Evolutionary conservation across 2,113 vertebrate species (phyloP).

Genomic region (Theropithecus gelada): DNA sequence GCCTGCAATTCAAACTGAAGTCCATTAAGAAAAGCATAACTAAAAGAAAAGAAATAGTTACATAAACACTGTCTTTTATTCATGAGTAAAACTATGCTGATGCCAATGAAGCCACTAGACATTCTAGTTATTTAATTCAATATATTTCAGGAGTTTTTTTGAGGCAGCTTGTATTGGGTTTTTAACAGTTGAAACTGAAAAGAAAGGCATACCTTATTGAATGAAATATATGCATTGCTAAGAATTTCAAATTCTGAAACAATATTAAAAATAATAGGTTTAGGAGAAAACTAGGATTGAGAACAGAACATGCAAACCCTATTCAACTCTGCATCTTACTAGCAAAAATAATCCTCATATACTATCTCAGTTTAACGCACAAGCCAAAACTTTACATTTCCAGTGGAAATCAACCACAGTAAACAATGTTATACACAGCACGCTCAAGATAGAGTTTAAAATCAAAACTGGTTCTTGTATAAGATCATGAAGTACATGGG

Average conservation of each 20-base stretch:
- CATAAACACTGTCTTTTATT: neutral
- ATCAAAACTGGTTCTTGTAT: neutral
- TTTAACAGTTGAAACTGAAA: conserved; percentile 1
- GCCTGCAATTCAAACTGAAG: neutral
- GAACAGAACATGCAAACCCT: neutral
- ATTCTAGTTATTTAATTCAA: neutral
- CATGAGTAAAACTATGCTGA: neutral
- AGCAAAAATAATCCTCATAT: neutral
- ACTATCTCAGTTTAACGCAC: neutral
- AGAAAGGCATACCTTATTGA: neutral
- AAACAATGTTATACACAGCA: neutral
- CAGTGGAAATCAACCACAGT: neutral
- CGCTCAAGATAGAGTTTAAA: neutral
- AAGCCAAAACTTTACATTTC: neutral
- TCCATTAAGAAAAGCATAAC: neutral
- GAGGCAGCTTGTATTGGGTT: neutral
- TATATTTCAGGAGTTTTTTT: conserved; percentile 7
- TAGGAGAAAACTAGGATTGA: conserved; percentile 2
- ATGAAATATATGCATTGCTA: neutral
- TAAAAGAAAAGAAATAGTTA: neutral
- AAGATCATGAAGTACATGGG: accelerated
- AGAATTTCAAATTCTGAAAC: conserved; percentile 6
- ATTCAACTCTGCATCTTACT: neutral
- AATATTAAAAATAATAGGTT: conserved; percentile 38
- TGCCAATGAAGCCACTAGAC: neutral